Percentiles rank a stretch among this genome's conserved stretches.
Evolutionary conservation across 1,140 invertebrate genomes (phyloP).

Genomic region (Drosophila setifemur): DNA sequence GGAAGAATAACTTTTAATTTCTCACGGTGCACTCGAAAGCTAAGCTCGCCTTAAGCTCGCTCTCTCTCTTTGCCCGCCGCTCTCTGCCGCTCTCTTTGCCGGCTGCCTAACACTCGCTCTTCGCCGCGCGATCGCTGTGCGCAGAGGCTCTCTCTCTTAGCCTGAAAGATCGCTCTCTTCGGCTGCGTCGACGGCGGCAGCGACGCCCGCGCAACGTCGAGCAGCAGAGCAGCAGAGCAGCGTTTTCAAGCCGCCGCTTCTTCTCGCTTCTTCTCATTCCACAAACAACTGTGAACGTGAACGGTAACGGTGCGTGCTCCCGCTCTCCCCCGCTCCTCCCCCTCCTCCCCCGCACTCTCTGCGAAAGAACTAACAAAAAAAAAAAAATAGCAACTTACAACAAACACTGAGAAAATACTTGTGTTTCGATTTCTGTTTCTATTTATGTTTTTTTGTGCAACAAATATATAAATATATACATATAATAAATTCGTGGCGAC

Average conservation of each 20-base stretch:
- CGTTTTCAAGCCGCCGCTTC: conserved; percentile 26
- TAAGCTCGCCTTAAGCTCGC: neutral
- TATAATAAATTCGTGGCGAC: conserved; percentile 1
- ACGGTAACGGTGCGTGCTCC: conserved; percentile 67
- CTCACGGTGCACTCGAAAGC: neutral
- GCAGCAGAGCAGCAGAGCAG: conserved; percentile 29
- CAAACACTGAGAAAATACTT: too few species aligned
- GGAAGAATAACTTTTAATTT: neutral
- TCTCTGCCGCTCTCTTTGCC: conserved; percentile 28
- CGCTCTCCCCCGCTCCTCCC: neutral
- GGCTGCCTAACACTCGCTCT: neutral
- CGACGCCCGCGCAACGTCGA: conserved; percentile 31
- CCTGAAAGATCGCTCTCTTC: neutral
- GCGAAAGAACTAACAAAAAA: conserved; percentile 3
- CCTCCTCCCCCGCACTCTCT: neutral
- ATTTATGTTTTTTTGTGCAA: conserved; percentile 19
- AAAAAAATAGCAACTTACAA: neutral
- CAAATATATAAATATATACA: neutral
- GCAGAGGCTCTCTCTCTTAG: neutral
- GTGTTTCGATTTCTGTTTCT: conserved; percentile 27
- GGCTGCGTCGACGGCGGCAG: conserved; percentile 11
- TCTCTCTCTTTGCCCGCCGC: neutral
- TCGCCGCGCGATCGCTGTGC: too few species aligned
- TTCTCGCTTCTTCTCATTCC: conserved; percentile 36
- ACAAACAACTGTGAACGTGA: conserved; percentile 76